phyloP scores from a whole-genome alignment of 2,113 vertebrate species.

The Phyllostomus discolor region DNA sequence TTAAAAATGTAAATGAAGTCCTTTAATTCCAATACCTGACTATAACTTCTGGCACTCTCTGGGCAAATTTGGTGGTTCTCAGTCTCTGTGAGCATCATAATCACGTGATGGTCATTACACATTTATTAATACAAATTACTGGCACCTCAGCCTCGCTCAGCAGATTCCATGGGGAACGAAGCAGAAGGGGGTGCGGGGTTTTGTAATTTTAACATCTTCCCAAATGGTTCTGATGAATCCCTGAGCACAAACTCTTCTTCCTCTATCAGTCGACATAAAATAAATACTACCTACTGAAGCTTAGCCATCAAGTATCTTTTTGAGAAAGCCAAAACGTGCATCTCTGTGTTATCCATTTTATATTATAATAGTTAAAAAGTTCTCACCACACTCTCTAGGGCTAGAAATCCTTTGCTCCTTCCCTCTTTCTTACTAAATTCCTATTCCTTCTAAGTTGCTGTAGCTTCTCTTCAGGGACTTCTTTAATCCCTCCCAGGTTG shows the following conservation, averaged over 20 bases:
- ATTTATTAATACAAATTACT: not conserved
- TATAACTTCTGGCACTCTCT: not conserved
- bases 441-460: not conserved
- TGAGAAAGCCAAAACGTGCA: not conserved
- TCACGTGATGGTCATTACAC: not conserved
- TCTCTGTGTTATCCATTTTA: too few relatives aligned
- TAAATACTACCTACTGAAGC: not conserved
- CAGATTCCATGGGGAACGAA: not conserved
- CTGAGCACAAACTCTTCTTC: not conserved
- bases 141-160: not conserved
- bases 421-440: not conserved
- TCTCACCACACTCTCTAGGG: rapidly evolving
- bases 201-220: not conserved
- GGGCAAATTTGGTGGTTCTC: not conserved
- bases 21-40: not conserved
- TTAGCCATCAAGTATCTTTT: not conserved
- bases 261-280: not conserved
- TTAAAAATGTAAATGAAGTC: not conserved
- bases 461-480: not conserved
- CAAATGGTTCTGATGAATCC: not conserved
- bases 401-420: not conserved
- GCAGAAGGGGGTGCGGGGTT: not conserved
- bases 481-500: not conserved
- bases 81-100: not conserved
- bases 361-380: not conserved